These are phyloP conservation scores for Lamprotornis superbus DNA, from an alignment of 2,113 vertebrate genomes.

Conservation along the genomic window DNA sequence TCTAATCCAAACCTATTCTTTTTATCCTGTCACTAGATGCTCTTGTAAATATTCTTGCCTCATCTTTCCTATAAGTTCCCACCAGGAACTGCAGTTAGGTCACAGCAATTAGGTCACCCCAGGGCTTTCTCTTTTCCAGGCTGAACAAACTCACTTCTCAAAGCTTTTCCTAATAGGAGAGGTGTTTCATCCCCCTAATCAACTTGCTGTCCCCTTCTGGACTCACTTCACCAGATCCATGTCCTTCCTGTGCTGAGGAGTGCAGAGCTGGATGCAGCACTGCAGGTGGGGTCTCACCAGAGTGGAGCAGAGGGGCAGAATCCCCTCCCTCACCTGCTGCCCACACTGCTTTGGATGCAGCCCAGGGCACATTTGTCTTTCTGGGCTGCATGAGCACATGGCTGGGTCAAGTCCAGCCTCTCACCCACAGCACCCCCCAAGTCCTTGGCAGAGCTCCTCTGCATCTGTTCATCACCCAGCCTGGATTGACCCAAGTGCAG, in stretches of 20 bases:
- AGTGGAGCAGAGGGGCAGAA: not conserved
- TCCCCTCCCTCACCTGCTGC: not conserved
- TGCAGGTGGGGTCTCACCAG: not conserved
- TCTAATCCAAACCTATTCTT: not conserved
- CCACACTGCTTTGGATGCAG: fast-evolving
- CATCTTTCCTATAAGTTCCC: not conserved
- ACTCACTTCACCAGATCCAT: fast-evolving
- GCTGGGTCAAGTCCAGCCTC: not conserved
- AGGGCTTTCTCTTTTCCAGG: not conserved
- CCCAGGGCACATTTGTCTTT: fast-evolving
- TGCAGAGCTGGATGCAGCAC: not conserved
- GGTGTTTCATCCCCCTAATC: not conserved
- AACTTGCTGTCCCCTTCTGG: too few relatives aligned
- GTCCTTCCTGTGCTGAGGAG: not conserved
- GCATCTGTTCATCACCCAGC: not conserved
- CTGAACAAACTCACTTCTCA: not conserved
- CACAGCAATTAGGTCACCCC: fast-evolving
- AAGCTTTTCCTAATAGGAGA: not conserved
- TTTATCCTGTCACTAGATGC: not conserved
- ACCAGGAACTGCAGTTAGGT: not conserved
- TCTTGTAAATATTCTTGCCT: not conserved
- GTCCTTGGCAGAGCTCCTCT: fast-evolving
- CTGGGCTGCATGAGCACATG: not conserved
- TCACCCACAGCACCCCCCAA: not conserved
- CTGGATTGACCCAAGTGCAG: not conserved